Conservation (phyloP, 2,113 vertebrate genomes). For the Holacanthus passer region DNA sequence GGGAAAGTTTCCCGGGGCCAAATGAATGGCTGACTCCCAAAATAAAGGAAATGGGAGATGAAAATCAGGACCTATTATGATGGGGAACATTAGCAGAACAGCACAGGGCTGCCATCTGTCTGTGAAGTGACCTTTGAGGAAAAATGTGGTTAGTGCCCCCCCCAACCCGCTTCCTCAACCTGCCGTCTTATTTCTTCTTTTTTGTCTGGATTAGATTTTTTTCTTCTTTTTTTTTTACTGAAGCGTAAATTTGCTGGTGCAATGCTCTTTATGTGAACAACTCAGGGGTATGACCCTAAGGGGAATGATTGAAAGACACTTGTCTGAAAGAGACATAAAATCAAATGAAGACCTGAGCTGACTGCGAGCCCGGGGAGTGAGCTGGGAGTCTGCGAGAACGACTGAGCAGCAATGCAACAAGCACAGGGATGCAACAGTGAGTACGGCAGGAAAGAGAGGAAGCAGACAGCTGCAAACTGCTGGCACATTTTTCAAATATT, state of each 20-base stretch:
- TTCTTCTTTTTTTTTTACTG: conserved; percentile 38
- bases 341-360: conserved; percentile 74
- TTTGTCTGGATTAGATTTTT: conserved; percentile 24
- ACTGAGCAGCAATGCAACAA: conserved; percentile 19
- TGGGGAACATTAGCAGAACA: conserved; percentile 81
- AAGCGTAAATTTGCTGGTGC: conserved; percentile 62
- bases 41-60: conserved; percentile 70
- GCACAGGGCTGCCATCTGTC: conserved; percentile 79
- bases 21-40: conserved; percentile 52
- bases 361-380: conserved; percentile 17
- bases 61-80: conserved; percentile 74
- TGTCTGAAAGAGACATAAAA: conserved; percentile 73
- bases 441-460: conserved; percentile 5
- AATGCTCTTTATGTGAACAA: conserved; percentile 76
- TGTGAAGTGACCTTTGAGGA: conserved; percentile 87
- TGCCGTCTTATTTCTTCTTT: conserved; percentile 27
- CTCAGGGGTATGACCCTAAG: conserved; percentile 74
- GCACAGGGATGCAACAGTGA: conserved; percentile 17
- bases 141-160: conserved; percentile 80
- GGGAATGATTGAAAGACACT: conserved; percentile 78
- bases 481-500: not conserved
- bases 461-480: not conserved
- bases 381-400: conserved; percentile 2
- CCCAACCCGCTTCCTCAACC: conserved; percentile 10
- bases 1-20: conserved; percentile 47